These are phyloP conservation scores for Molorchus minor DNA, from an alignment of 2,888 invertebrate species.

Conservation along the genomic window DNA sequence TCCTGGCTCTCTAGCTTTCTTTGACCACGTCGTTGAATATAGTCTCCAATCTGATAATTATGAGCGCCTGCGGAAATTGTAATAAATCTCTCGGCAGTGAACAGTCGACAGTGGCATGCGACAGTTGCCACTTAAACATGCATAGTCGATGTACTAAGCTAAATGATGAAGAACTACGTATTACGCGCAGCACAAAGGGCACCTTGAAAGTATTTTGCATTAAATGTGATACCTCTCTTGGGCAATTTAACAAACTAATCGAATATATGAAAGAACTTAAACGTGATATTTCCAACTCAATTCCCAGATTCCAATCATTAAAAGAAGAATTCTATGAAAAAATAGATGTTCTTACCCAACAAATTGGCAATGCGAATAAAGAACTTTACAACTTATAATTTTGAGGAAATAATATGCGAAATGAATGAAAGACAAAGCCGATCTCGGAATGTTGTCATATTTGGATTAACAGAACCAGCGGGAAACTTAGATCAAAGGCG, in stretches of 20 bases:
- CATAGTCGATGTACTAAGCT: neutral
- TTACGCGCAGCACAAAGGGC: neutral
- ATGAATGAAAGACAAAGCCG: no score
- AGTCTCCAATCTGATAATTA: no score
- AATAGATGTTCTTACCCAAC: no score
- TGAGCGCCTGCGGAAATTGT: neutral
- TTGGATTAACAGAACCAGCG: neutral
- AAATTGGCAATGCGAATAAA: no score
- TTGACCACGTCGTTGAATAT: no score
- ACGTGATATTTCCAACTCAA: neutral
- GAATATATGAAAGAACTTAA: neutral
- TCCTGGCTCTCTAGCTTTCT: no score
- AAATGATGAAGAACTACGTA: neutral
- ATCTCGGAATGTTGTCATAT: neutral
- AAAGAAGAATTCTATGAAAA: neutral
- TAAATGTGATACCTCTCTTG: neutral
- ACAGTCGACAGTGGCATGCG: neutral
- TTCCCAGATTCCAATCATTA: neutral
- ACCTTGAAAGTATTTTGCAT: neutral
- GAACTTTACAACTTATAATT: no score
- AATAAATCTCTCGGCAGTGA: neutral
- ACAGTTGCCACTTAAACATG: neutral
- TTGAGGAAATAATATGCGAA: no score
- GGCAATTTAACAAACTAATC: no score
- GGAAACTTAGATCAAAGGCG: no score